Percentiles rank a stretch among this genome's conserved stretches.
These are phyloP conservation scores for Drosophila neonasuta DNA, from an alignment of 2,888 invertebrate genomes.

Conservation along the genomic window DNA sequence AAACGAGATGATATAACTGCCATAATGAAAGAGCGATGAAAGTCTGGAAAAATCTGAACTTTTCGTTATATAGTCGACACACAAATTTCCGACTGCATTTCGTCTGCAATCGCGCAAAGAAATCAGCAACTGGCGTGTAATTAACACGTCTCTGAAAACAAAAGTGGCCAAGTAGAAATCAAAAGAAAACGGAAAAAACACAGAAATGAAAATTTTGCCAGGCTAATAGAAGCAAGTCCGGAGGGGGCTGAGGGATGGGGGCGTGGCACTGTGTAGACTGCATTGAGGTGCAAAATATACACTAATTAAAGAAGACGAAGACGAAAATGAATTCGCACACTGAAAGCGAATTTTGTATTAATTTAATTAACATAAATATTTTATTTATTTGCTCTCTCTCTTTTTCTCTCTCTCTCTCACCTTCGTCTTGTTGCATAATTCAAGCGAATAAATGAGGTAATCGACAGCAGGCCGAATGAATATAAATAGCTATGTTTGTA, in stretches of 20 bases:
- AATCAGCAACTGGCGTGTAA: conserved; percentile 43
- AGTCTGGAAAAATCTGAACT: not conserved
- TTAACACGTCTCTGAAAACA: conserved; percentile 55
- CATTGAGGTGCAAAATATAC: conserved; percentile 56
- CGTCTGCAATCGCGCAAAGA: conserved; percentile 12
- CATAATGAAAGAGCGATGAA: not conserved
- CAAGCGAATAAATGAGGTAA: conserved; percentile 55
- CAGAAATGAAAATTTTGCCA: conserved; percentile 31
- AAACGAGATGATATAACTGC: too few species aligned
- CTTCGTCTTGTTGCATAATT: conserved; percentile 15
- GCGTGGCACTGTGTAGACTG: conserved; percentile 28
- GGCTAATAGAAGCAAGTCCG: not conserved
- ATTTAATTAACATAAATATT: conserved; percentile 65
- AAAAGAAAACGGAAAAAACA: conserved; percentile 10
- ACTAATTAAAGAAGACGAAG: conserved; percentile 56
- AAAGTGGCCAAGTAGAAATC: conserved; percentile 39
- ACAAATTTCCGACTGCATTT: conserved; percentile 17
- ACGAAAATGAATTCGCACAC: conserved; percentile 35
- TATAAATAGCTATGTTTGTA: not conserved
- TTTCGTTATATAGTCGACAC: not conserved
- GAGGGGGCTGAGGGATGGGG: not conserved
- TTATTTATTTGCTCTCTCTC: conserved; percentile 49
- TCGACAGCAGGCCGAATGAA: conserved; percentile 19
- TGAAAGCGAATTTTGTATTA: conserved; percentile 61
- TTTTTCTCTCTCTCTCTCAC: not conserved